Evolutionary conservation across 1,140 invertebrate genomes (phyloP).

Genomic region (Argopecten irradians): DNA sequence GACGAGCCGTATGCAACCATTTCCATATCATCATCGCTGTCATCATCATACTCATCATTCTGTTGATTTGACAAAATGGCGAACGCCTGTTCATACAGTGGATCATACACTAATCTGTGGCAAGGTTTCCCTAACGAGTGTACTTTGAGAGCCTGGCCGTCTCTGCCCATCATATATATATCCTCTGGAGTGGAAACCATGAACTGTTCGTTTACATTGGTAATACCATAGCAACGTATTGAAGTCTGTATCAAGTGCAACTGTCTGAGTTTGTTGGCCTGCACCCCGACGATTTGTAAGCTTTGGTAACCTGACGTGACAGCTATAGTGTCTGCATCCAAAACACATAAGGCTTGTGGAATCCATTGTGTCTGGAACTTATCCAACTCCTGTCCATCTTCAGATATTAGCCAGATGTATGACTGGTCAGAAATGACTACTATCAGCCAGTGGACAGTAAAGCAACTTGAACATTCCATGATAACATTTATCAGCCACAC

Average conservation of each 20-base stretch:
- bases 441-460: conserved; percentile 36
- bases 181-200: too few relatives aligned
- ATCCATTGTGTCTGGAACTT: conserved; percentile 36
- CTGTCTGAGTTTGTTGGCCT: conserved; percentile 29
- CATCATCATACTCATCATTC: too few relatives aligned
- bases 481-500: too few relatives aligned
- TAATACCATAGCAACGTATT: neutral
- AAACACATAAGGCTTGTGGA: conserved; percentile 38
- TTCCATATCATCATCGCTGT: too few relatives aligned
- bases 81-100: conserved; percentile 30
- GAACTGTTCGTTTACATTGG: too few relatives aligned
- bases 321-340: conserved; percentile 36
- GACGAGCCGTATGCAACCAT: too few relatives aligned
- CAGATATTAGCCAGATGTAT: conserved; percentile 37
- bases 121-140: neutral
- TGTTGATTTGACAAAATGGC: neutral
- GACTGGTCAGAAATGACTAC: conserved; percentile 39
- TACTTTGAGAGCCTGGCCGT: too few relatives aligned
- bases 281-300: neutral
- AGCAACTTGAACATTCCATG: conserved; percentile 35
- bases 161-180: too few relatives aligned
- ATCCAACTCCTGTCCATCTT: conserved; percentile 34
- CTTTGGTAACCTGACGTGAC: conserved; percentile 36
- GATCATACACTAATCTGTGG: conserved; percentile 32
- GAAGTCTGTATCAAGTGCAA: conserved; percentile 18